Evolutionary conservation across 2,888 invertebrate genomes (phyloP), one percentile per base, ranked within the genome.

Genomic region (Lycocerus yunnanus): DNA sequence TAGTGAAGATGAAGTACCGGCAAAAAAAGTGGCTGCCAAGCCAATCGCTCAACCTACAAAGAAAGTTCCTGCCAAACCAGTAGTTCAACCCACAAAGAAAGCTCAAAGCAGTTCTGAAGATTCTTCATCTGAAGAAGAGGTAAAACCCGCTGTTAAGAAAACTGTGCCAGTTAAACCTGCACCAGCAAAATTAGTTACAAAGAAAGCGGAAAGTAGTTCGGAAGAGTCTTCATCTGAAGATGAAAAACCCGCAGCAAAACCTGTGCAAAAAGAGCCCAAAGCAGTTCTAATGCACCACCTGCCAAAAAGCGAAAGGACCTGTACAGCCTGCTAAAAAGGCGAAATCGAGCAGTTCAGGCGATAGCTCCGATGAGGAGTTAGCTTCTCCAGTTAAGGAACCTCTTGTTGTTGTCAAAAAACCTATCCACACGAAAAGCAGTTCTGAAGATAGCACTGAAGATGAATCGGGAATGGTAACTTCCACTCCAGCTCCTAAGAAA

Each of bases 281-380:
- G 43, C 43, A 43, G 43, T 43, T 43, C 43, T 0, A n/a, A 43
- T 5, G n/a, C 43, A 43, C 43, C 43, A 43, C 43, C 43, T n/a
- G 43, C 43, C 5, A 43, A 43, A 43, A 43, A 43, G 43, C 6
- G 4, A 43, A 43, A 1, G 27, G 3, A n/a, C 27, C 27, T n/a
- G 5, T n/a, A 43, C n/a, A 13, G n/a, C 27, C 27, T 11, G 27
- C 1, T n/a, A n/a, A 5, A n/a, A 66, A 72, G 66, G 73, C 73
- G 59, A 58, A 85, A 59, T 85, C 85, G 4, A 85, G 86, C 14
- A 87, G 87, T 75, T 87, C 88, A 16, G 88, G 88, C 61, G 88
- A 88, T 77, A 87, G 87, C 20, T 86, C 84, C 13, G 68, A 74
- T 43, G 78, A 79, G 18, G 21, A 21, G 21, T 8, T 9, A 9